These are phyloP conservation scores for Oreochromis tanganicae DNA, from an alignment of 2,113 vertebrate genomes.

Conservation along the genomic window DNA sequence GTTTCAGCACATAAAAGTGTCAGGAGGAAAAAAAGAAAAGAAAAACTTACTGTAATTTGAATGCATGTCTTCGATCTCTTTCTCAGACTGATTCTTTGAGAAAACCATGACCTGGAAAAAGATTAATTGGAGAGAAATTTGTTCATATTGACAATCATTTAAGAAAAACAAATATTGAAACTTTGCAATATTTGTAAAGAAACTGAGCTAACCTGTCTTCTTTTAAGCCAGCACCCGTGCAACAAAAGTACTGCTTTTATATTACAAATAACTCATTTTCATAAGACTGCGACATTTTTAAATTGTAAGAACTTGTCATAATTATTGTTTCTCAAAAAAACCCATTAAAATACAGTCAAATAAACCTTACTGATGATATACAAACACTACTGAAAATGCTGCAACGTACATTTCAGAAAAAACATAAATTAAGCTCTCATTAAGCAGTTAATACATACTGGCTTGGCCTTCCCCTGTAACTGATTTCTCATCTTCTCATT, in stretches of 20 bases:
- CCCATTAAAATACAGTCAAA: not conserved
- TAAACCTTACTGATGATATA: not conserved
- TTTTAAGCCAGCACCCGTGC: not conserved
- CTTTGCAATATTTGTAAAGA: not conserved
- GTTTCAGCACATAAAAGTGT: not conserved
- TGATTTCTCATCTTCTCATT: constrained; percentile 81
- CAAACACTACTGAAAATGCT: not conserved
- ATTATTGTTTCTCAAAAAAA: not conserved
- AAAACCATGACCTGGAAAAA: constrained; percentile 81
- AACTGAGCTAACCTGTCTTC: not conserved
- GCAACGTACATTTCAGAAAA: not conserved
- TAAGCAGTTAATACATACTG: constrained; percentile 53
- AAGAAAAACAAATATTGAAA: not conserved
- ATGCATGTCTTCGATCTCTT: constrained; percentile 88
- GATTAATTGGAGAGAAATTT: not conserved
- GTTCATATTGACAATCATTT: not conserved
- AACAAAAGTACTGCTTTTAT: not conserved
- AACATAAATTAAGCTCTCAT: not conserved
- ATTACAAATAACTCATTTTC: not conserved
- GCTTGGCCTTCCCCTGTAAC: constrained; percentile 69
- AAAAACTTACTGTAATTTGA: constrained; percentile 85
- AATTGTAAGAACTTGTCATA: not conserved
- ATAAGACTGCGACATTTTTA: not conserved
- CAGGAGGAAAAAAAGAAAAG: not conserved
- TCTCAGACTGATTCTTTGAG: constrained; percentile 83